These are phyloP conservation scores for Cricetomys ansorgei DNA, from an alignment of 2,113 vertebrate genomes.

Conservation along the genomic window DNA sequence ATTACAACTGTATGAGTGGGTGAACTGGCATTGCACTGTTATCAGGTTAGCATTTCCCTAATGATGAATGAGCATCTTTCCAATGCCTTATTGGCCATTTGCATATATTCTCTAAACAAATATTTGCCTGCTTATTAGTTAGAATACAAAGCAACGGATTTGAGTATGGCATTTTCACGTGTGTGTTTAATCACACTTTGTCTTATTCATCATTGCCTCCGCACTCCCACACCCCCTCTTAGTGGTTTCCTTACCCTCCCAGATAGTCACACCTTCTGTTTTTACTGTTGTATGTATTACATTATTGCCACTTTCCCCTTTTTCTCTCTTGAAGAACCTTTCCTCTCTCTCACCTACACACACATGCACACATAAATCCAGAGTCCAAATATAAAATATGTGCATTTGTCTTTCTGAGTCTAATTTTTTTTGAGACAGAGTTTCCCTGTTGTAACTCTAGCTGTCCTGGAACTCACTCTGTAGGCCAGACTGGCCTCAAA, in stretches of 20 bases:
- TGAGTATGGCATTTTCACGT: not conserved
- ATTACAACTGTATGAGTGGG: not conserved
- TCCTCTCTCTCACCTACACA: not conserved
- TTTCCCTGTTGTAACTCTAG: too few relatives aligned
- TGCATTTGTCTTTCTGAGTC: not conserved
- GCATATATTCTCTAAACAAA: conserved; percentile 7
- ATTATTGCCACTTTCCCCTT: not conserved
- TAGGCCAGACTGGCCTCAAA: too few relatives aligned
- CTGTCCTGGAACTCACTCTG: too few relatives aligned
- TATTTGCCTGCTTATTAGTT: not conserved
- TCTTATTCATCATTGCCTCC: not conserved
- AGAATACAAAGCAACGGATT: not conserved
- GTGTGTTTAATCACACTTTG: not conserved
- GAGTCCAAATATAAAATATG: not conserved
- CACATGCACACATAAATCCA: not conserved
- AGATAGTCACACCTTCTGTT: not conserved
- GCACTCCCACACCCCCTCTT: not conserved
- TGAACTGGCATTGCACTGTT: not conserved
- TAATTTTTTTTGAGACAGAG: not conserved
- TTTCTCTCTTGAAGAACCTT: not conserved
- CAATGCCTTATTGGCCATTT: not conserved
- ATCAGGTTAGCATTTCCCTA: conserved; percentile 21
- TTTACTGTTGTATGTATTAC: not conserved
- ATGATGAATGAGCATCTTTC: conserved; percentile 42
- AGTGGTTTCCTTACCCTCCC: not conserved